Base-by-base conservation (phyloP, 2,113 vertebrate species). In the Hemiprocne comata region DNA sequence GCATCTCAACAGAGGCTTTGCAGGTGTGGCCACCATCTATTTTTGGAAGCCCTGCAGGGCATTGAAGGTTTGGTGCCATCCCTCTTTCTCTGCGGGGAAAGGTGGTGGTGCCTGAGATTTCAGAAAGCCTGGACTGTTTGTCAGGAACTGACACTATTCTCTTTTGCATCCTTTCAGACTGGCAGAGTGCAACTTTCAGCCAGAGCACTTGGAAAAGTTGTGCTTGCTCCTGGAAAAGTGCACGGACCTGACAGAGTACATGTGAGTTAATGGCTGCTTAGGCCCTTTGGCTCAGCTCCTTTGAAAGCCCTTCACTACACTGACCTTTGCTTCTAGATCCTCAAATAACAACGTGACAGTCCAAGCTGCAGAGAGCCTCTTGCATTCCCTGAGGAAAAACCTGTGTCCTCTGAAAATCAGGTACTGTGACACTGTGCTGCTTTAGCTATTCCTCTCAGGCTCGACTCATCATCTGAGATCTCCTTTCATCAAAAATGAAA, bases 181-280 rank as follows among this genome's bases (percentile, higher is more conserved):
- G 34, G 91, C 83, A 16, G 91, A 98, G 10, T 98, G 98, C 53
- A 70, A 18, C 79, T 97, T 99, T 71, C 53, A 90, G 40, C 50
- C 34, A 12, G 94, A 98, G 29, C 98, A 99, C 12, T 51, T 98
- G 72, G 36, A 85, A 71, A 97, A 83, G 82, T 93, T 99, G 87
- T 97, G 95, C 55, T 33, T 93, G 26, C 84, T 98, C 10, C 90
- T 99, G 92, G 97, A 78, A 26, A 85, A 62, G 53, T 98, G 97
- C 96, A 80, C 58, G 9, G 50, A 66, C 87, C 94, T 98, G 66
- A 97, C 69, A 0, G 97, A 98, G 69, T 95, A 99, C 83, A 97
- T 48, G 99, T 99, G 97, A 98, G 99, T 98, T 55, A 24, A 17
- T 8, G 34, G 25, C 51, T 77, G 42, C 42, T n/a, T 57, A 44